Conservation (phyloP, 2,113 vertebrate genomes). For the Typhlomys cinereus region DNA sequence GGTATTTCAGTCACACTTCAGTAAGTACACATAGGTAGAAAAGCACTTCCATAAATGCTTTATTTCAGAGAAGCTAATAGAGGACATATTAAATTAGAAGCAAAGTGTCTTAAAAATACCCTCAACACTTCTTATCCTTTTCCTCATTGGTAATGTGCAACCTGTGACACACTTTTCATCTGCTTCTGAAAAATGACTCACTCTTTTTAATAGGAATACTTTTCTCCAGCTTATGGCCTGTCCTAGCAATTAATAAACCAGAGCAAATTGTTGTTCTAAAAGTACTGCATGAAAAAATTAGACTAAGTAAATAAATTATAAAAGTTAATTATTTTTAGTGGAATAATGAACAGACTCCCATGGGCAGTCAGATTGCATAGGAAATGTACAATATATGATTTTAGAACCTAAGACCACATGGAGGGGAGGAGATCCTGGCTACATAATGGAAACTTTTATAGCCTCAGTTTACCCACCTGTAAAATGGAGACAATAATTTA, state of each 20-base stretch:
- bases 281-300: neutral
- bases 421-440: neutral
- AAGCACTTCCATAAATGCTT: neutral
- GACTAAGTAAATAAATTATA: slow-evolving; percentile 43
- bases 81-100: neutral
- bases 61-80: neutral
- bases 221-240: slow-evolving; percentile 2
- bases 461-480: neutral
- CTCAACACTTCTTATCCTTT: neutral
- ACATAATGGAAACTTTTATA: neutral
- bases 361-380: neutral
- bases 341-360: slow-evolving; percentile 21
- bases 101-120: neutral
- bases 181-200: slow-evolving; percentile 33
- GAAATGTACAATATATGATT: neutral
- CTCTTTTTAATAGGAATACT: neutral
- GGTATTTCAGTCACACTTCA: neutral
- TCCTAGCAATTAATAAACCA: neutral
- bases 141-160: neutral
- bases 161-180: neutral
- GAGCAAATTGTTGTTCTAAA: slow-evolving; percentile 14
- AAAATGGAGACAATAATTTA: neutral
- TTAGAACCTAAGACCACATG: neutral
- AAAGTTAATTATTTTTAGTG: slow-evolving; percentile 37
- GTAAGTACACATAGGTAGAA: neutral